Percentiles rank a stretch among this genome's conserved stretches.
Conservation (phyloP, 1,140 invertebrate species). For the Atta cephalotes region DNA sequence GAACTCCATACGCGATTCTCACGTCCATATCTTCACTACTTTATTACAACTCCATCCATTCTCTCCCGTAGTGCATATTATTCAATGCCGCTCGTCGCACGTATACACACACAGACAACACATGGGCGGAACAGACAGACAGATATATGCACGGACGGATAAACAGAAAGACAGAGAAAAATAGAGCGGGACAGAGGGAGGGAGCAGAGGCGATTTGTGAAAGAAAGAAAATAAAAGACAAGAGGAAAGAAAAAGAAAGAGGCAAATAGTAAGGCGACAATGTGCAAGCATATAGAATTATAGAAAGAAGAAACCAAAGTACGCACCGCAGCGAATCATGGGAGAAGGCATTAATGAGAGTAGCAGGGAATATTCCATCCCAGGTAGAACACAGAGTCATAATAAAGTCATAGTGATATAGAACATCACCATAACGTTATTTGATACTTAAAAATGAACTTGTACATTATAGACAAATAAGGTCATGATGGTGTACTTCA, state of each 20-base stretch:
- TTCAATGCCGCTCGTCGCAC: constrained; percentile 69
- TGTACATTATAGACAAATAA: too few relatives aligned
- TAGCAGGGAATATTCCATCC: constrained; percentile 8
- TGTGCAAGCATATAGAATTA: constrained; percentile 58
- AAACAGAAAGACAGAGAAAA: constrained; percentile 59
- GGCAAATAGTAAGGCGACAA: constrained; percentile 52
- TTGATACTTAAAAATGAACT: too few relatives aligned
- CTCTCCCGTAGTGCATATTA: constrained; percentile 68
- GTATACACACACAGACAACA: constrained; percentile 61
- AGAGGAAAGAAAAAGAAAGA: constrained; percentile 18
- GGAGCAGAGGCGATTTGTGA: background rate
- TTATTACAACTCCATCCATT: constrained; percentile 67
- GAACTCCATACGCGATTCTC: constrained; percentile 74
- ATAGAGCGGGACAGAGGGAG: constrained; percentile 16
- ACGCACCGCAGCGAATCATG: constrained; percentile 39
- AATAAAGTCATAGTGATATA: too few relatives aligned
- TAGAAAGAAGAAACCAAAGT: constrained; percentile 67
- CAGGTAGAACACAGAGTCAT: too few relatives aligned
- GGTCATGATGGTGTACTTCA: too few relatives aligned
- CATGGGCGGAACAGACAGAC: constrained; percentile 67
- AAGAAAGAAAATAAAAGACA: background rate
- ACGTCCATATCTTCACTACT: constrained; percentile 63
- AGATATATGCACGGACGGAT: constrained; percentile 62
- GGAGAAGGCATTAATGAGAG: constrained; percentile 62
- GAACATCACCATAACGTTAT: too few relatives aligned